Conservation (phyloP, 2,888 invertebrate genomes). For the Mesorhabditis belari region DNA sequence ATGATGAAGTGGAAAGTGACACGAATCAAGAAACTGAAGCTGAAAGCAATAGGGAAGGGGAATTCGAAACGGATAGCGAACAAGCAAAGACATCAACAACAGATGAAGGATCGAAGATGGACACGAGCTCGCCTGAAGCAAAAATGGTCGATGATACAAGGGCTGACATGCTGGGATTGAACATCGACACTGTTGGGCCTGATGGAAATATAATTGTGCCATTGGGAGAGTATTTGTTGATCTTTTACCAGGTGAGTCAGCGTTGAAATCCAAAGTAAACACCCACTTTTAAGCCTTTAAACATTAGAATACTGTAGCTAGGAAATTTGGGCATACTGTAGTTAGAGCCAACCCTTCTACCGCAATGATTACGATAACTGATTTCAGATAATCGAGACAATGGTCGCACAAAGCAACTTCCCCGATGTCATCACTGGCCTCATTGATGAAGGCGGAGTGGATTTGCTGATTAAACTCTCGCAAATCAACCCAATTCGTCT, state of each 20-base stretch:
- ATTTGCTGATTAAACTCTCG: constrained; percentile 18
- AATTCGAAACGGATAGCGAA: background rate
- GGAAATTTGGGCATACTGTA: too few relatives aligned
- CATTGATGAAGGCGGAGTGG: constrained; percentile 14
- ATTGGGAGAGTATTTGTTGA: constrained; percentile 39
- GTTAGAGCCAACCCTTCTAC: too few relatives aligned
- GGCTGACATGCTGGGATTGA: constrained; percentile 12
- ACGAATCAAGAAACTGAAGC: background rate
- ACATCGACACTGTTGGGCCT: constrained; percentile 19
- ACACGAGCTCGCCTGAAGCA: background rate
- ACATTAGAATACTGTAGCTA: constrained; percentile 12
- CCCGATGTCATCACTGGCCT: constrained; percentile 26
- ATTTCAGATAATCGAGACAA: constrained; percentile 27
- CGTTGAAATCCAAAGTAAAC: constrained; percentile 2
- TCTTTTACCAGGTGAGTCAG: constrained; percentile 19
- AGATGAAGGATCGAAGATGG: background rate
- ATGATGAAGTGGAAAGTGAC: constrained; percentile 1
- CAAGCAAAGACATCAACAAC: background rate
- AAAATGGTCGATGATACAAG: constrained; percentile 3
- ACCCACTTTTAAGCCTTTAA: constrained; percentile 12
- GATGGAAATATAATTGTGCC: constrained; percentile 26
- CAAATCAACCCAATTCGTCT: constrained; percentile 12
- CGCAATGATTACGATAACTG: too few relatives aligned
- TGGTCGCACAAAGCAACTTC: constrained; percentile 25
- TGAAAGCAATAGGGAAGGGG: background rate